Conservation (phyloP, 2,113 vertebrate genomes). For the Porphyrio hochstetteri region DNA sequence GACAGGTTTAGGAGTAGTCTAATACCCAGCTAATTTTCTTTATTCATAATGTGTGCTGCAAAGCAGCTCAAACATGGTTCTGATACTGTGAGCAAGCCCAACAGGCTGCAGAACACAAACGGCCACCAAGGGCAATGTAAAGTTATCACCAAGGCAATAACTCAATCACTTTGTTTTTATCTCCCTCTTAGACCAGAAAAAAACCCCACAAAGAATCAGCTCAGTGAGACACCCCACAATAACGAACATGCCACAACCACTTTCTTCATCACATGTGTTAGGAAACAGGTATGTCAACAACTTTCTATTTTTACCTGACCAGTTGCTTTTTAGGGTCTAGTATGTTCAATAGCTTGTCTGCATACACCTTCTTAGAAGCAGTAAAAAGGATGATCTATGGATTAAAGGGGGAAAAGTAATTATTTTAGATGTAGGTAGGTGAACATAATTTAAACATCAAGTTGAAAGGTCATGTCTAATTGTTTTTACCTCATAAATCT, state of each 20-base stretch:
- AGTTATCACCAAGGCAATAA: neutral
- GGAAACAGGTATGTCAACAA: neutral
- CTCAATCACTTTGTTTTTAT: neutral
- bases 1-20: neutral
- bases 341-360: conserved; percentile 98
- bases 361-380: conserved; percentile 99
- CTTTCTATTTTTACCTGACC: conserved; percentile 84
- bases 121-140: neutral
- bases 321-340: conserved; percentile 98
- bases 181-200: neutral
- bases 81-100: neutral
- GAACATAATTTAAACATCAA: neutral
- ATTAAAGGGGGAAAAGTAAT: conserved; percentile 50
- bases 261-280: neutral
- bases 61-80: neutral
- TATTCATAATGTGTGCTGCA: neutral
- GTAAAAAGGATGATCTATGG: conserved; percentile 98
- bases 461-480: neutral
- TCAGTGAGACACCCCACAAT: neutral
- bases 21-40: neutral
- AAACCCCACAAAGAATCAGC: neutral
- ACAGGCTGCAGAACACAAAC: neutral
- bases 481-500: conserved; percentile 95
- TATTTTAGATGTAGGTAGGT: conserved; percentile 13
- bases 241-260: neutral